A percentile compares a stretch with the other conserved stretches of the same genome.
These are phyloP conservation scores for Eulimnadia texana DNA, from an alignment of 1,140 invertebrate genomes.

Conservation along the genomic window DNA sequence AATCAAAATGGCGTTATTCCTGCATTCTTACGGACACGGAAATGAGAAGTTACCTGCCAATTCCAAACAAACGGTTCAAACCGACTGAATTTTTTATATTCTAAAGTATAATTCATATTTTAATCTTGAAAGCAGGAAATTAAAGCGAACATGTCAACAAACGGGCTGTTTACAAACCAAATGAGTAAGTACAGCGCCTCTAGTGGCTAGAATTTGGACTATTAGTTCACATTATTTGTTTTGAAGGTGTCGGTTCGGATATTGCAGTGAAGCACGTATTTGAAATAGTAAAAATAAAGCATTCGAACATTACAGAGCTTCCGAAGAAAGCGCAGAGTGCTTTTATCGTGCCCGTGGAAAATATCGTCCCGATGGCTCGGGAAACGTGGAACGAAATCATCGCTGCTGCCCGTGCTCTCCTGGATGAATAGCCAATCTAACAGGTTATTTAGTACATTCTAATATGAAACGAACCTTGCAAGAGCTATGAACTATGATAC, in stretches of 20 bases:
- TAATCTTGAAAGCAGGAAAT: too few species aligned
- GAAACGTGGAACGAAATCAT: conserved; percentile 37
- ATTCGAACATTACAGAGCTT: conserved; percentile 31
- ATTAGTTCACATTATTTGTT: too few species aligned
- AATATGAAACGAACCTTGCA: too few species aligned
- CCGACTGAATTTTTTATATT: not conserved
- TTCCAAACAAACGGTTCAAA: conserved; percentile 24
- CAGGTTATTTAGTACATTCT: too few species aligned
- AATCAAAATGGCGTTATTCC: conserved; percentile 47
- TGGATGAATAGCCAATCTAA: too few species aligned
- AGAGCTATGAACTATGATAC: too few species aligned
- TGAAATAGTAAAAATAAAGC: conserved; percentile 26
- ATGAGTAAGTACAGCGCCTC: too few species aligned
- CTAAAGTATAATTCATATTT: not conserved
- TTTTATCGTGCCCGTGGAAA: conserved; percentile 32
- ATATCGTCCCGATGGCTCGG: conserved; percentile 34
- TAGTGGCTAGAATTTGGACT: too few species aligned
- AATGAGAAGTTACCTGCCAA: conserved; percentile 36
- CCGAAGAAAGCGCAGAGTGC: conserved; percentile 33
- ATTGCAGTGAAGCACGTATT: conserved; percentile 33
- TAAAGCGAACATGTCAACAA: too few species aligned
- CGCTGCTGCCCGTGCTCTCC: conserved; percentile 22
- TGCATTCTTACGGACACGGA: conserved; percentile 79
- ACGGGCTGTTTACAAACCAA: too few species aligned
- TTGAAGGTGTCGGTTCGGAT: too few species aligned